Evolutionary conservation across 2,888 invertebrate genomes (phyloP).

Genomic region (Aphidoletes aphidimyza): DNA sequence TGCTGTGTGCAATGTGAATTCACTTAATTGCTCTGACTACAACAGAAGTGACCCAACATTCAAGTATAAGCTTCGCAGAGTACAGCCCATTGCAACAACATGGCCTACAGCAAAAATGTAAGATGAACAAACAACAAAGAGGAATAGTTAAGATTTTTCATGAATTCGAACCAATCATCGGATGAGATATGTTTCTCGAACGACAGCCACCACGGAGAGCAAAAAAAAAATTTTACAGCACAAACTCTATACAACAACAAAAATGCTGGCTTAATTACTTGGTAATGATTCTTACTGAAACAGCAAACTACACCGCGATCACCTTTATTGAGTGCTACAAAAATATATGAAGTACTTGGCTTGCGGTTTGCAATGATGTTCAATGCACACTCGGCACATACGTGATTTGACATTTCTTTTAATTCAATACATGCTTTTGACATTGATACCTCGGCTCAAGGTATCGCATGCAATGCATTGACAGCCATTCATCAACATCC

Average conservation of each 20-base stretch:
- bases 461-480: constrained; percentile 8
- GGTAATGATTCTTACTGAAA: constrained; percentile 27
- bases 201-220: constrained; percentile 38
- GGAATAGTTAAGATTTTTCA: constrained; percentile 53
- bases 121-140: not conserved
- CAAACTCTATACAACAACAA: not conserved
- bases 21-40: no score
- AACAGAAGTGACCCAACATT: no score
- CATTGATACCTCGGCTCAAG: constrained; percentile 44
- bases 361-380: not conserved
- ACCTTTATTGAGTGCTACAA: constrained; percentile 32
- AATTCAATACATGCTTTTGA: constrained; percentile 43
- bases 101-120: not conserved
- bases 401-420: constrained; percentile 47
- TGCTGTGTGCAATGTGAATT: not conserved
- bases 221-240: not conserved
- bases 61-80: not conserved
- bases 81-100: constrained; percentile 19
- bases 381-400: not conserved
- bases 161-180: constrained; percentile 38
- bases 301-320: not conserved
- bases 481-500: constrained; percentile 52
- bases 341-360: constrained; percentile 35
- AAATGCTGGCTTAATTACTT: constrained; percentile 24
- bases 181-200: constrained; percentile 24